Evolutionary conservation across 2,888 invertebrate species (phyloP), one percentile per base, ranked within the genome.

Genomic region (Melitaea athalia): DNA sequence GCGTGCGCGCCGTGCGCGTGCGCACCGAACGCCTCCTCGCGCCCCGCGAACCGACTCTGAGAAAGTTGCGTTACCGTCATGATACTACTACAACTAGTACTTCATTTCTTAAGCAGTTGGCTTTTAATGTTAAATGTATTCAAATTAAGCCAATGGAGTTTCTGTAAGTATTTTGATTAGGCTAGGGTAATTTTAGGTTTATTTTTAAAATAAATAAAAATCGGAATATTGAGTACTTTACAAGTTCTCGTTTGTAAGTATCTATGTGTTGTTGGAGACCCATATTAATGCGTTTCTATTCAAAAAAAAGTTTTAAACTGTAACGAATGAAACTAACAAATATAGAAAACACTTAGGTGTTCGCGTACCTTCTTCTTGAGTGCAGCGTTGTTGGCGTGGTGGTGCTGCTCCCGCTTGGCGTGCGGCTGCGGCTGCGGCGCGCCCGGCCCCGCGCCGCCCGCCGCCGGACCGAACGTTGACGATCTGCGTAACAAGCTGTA

Each of bases 351-450:
- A 17, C 12, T 72, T 73, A 77, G 74, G 73, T 0, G 0, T 12
- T 45, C 8, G 11, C 14, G 74, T 78, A 90, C 91, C 87, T 92
- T 92, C 78, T 91, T 92, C 84, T 91, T 90, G 69, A 83, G 80
- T 61, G 85, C 82, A 68, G 84, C 74, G 77, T 85, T 76, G 75
- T 80, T 79, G 68, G 78, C 79, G 76, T 85, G 84, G 75, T 86
- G 85, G 72, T 86, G 85, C 68, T 84, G 87, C 31, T 89, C 88
- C 55, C 93, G 92, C 76, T 94, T 88, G 72, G 81, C 69, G 77
- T 83, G 86, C 61, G 86, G 84, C 69, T 79, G 82, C 17, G 82
- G 79, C 63, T 69, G 81, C 31, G 82, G 72, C 8, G 67, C 17
- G 72, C 61, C 70, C 59, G 75, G 76, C 69, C 77, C 67, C 75